phyloP scores from a whole-genome alignment of 2,113 vertebrate genomes.

The Mellivora capensis region DNA sequence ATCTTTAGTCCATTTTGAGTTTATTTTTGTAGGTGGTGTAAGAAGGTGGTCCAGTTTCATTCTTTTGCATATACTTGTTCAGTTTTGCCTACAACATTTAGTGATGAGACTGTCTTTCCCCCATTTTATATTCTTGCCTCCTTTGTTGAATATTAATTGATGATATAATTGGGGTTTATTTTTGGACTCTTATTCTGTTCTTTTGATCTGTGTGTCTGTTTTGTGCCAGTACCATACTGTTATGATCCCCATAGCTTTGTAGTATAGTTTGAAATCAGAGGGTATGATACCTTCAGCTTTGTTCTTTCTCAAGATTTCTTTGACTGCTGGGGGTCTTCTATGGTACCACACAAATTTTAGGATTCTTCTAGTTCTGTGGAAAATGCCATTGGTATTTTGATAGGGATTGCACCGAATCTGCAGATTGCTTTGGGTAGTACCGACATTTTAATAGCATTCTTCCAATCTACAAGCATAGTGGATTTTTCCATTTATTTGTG shows the following conservation, averaged over 20 bases:
- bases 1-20: too few relatives aligned
- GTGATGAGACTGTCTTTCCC: neutral
- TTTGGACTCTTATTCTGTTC: neutral
- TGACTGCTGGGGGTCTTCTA: neutral
- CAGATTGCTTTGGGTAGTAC: neutral
- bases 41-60: neutral
- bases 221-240: neutral
- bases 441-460: neutral
- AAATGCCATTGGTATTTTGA: neutral
- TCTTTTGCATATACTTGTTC: neutral
- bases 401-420: neutral
- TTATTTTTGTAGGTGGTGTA: too few relatives aligned
- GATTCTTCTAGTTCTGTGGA: neutral
- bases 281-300: too few relatives aligned
- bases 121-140: neutral
- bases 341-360: neutral
- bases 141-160: neutral
- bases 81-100: neutral
- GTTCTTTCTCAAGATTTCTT: neutral
- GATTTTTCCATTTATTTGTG: neutral
- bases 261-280: neutral
- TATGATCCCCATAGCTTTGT: neutral
- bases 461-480: neutral
- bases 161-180: neutral
- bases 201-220: neutral